Evolutionary conservation across 2,113 vertebrate genomes (phyloP).

Genomic region (Oryzias woworae): DNA sequence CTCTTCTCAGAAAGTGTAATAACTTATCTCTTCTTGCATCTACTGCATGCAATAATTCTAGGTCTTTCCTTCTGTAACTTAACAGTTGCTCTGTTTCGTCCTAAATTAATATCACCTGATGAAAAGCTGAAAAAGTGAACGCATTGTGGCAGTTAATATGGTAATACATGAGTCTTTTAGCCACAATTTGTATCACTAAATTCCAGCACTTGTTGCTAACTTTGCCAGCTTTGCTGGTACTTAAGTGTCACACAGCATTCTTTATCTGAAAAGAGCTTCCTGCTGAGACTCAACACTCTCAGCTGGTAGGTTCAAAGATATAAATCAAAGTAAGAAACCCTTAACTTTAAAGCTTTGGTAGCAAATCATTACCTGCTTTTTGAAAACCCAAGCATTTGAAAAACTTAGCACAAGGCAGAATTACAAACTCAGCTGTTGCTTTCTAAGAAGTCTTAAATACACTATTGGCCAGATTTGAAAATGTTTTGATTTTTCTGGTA

Average conservation of each 20-base stretch:
- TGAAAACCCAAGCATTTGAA: too few relatives aligned
- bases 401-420: slow-evolving; percentile 6
- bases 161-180: background rate
- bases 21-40: background rate
- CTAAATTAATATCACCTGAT: background rate
- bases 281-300: background rate
- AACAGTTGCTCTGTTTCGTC: background rate
- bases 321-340: too few relatives aligned
- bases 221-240: background rate
- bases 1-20: background rate
- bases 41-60: slow-evolving; percentile 1
- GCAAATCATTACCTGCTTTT: too few relatives aligned
- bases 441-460: slow-evolving; percentile 29
- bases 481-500: slow-evolving; percentile 22
- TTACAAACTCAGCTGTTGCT: slow-evolving; percentile 19
- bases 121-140: background rate
- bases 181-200: background rate
- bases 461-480: slow-evolving; percentile 52
- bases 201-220: background rate
- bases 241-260: background rate
- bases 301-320: too few relatives aligned
- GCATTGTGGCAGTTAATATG: background rate
- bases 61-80: background rate
- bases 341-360: too few relatives aligned
- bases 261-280: background rate